Conservation (phyloP, 1,140 invertebrate species). For the Rhynchophorus ferrugineus region DNA sequence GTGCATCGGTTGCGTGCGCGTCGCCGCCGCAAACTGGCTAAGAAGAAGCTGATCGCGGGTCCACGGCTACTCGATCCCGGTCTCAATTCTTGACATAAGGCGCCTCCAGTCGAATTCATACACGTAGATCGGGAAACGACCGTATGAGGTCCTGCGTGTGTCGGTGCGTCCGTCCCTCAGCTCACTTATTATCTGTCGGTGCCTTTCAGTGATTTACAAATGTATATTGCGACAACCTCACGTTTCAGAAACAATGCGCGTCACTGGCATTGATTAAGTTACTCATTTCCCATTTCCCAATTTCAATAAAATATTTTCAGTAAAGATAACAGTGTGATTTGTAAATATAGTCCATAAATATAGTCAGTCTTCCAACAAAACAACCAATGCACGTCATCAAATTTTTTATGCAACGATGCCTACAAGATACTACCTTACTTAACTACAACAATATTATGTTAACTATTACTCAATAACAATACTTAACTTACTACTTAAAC, state of each 20-base stretch:
- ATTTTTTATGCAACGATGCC: too few species aligned
- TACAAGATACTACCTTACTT: too few species aligned
- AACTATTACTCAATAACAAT: too few species aligned
- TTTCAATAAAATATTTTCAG: too few species aligned
- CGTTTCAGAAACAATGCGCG: conserved; percentile 15
- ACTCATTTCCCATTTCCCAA: too few species aligned
- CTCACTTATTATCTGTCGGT: conserved; percentile 39
- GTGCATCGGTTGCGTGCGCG: conserved; percentile 37
- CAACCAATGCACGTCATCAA: too few species aligned
- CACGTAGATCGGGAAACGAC: conserved; percentile 83
- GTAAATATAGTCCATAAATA: too few species aligned
- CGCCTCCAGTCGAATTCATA: conserved; percentile 81
- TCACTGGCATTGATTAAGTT: not conserved
- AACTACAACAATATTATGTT: too few species aligned
- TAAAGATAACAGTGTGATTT: too few species aligned
- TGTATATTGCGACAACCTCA: conserved; percentile 17
- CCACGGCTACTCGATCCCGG: conserved; percentile 33
- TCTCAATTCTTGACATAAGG: conserved; percentile 67
- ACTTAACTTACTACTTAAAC: too few species aligned
- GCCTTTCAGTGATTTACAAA: conserved; percentile 36
- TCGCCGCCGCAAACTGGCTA: conserved; percentile 42
- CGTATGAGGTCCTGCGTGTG: conserved; percentile 52
- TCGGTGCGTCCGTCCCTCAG: conserved; percentile 40
- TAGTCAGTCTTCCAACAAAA: too few species aligned
- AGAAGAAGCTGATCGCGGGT: conserved; percentile 48